Conservation (phyloP, 2,113 vertebrate genomes). For the Rallus limicola region DNA sequence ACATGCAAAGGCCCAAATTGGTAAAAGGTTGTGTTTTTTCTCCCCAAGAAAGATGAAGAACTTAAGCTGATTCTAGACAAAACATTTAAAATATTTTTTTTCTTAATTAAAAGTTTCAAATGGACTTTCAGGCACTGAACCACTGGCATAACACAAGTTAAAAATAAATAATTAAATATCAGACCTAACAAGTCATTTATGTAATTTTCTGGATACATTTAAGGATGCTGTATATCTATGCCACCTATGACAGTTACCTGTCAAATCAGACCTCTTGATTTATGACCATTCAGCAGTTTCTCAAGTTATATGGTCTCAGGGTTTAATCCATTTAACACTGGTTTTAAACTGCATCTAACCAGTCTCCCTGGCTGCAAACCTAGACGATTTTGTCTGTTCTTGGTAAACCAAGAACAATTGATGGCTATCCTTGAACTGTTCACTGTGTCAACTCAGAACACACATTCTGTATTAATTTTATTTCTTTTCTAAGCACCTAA, state of each 20-base stretch:
- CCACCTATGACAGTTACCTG: background rate
- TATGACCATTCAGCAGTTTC: background rate
- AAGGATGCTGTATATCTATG: background rate
- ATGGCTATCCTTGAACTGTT: background rate
- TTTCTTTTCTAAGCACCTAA: background rate
- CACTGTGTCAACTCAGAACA: background rate
- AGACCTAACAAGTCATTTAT: background rate
- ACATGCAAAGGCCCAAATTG: fast-evolving
- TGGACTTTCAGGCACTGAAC: background rate
- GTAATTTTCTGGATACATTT: background rate
- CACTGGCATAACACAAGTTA: background rate
- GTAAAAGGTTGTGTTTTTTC: background rate
- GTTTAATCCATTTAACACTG: background rate
- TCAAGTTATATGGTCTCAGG: background rate
- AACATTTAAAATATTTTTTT: background rate
- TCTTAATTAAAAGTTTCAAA: background rate
- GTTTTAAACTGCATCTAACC: background rate
- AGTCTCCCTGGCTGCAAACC: background rate
- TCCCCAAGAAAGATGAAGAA: background rate
- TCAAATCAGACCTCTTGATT: background rate
- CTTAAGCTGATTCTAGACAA: background rate
- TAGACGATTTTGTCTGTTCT: background rate
- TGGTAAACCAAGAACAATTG: background rate
- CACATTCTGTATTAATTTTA: background rate
- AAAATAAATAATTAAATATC: background rate